Base-by-base conservation (phyloP, 2,113 vertebrate species). In the Etia nguti region DNA sequence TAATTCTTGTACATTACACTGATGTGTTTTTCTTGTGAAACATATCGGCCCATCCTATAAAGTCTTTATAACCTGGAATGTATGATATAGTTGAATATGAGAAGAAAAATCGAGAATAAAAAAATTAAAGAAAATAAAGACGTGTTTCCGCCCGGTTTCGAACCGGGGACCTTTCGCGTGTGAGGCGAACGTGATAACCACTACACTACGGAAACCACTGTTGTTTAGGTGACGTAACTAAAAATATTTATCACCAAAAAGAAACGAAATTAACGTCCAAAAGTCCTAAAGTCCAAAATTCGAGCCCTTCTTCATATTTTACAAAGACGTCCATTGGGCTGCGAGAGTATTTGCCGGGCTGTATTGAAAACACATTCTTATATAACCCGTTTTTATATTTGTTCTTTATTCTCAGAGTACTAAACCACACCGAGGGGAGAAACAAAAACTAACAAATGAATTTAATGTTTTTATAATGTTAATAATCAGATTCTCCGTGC, bases 161-260 rank as follows among this genome's bases (percentile, higher is more conserved):
- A 97, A 97, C 97, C 97, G 97, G 95, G 97, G 97, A 98, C 97
- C 97, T 98, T 97, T 97, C 97, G 97, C 97, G 96, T 98, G 97
- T 97, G 91, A 98, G 97, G 97, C 96, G 96, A 98, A 98, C 97
- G 96, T 98, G 97, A 98, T 98, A 97, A 98, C 97, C 97, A 98
- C 97, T 97, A 98, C 97, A 98, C 97, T 98, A 98, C 97, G 97
- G 97, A 98, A 97, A 97, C 97, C n/a, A n/a, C n/a, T n/a, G n/a
- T n/a, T n/a, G n/a, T n/a, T n/a, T n/a, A n/a, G n/a, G n/a, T n/a
- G 10, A n/a, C 4, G 18, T 7, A 3, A 16, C 18, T 0, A 0
- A 0, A 11, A 62, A 0, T 62, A 62, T 1, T 1, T 36, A n/a
- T 3, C 1, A 3, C 1, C 31, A 7, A 4, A n/a, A 1, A n/a